Evolutionary conservation across 2,888 invertebrate species (phyloP).

Genomic region (Cosmorhoe ocellata): DNA sequence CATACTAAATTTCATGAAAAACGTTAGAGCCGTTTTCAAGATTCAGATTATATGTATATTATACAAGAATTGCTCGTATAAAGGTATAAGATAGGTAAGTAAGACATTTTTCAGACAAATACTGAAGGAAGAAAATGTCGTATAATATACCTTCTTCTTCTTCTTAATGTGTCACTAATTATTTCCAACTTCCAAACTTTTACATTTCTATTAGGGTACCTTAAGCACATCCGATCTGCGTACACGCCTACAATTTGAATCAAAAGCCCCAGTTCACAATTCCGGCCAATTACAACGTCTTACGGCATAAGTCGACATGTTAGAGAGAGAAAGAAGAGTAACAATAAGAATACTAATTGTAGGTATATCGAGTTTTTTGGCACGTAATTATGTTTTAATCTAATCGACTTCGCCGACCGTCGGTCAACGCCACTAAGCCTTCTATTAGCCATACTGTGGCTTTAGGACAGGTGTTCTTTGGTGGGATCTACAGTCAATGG

Average conservation of each 20-base stretch:
- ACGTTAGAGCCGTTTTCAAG: no score
- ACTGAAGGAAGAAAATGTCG: no score
- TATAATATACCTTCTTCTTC: no score
- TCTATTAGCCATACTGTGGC: conserved; percentile 6
- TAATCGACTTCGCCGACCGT: conserved; percentile 31
- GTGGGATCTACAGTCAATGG: conserved; percentile 43
- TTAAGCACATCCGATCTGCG: background rate
- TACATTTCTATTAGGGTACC: background rate
- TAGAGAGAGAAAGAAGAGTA: conserved; percentile 23
- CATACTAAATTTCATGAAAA: no score
- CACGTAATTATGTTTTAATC: conserved; percentile 31
- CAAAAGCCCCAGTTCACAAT: conserved; percentile 24
- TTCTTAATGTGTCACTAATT: no score
- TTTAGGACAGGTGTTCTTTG: conserved; percentile 60
- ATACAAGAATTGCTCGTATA: no score
- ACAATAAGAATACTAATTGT: conserved; percentile 17
- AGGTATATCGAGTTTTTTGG: conserved; percentile 33
- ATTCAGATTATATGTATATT: no score
- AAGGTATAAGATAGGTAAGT: no score
- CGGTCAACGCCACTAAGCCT: conserved; percentile 58
- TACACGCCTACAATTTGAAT: conserved; percentile 28
- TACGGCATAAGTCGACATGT: conserved; percentile 12
- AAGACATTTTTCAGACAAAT: no score
- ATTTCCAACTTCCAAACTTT: background rate
- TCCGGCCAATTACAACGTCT: conserved; percentile 31